phyloP scores from a whole-genome alignment of 1,140 invertebrate genomes.

The Zelostemma sp. region DNA sequence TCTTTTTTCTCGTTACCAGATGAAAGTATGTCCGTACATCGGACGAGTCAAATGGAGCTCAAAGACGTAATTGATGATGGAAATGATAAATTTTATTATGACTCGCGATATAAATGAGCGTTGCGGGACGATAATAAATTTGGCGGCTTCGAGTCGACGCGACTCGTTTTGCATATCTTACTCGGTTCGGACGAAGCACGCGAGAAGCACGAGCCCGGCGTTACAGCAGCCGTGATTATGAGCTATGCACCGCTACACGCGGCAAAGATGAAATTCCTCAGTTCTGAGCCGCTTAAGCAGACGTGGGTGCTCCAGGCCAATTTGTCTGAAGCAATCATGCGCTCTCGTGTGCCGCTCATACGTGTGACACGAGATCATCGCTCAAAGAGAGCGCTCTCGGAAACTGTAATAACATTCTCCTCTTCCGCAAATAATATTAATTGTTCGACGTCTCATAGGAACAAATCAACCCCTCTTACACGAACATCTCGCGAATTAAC shows the following conservation, averaged over 20 bases:
- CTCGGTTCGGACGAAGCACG: constrained; percentile 37
- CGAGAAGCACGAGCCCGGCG: constrained; percentile 17
- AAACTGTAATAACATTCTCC: constrained; percentile 38
- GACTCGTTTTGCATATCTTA: constrained; percentile 32
- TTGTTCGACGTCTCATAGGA: constrained; percentile 14
- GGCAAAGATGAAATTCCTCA: constrained; percentile 61
- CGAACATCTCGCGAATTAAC: no score
- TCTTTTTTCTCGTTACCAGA: no score
- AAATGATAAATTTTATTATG: constrained; percentile 42
- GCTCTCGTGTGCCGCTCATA: constrained; percentile 42
- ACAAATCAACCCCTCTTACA: not conserved
- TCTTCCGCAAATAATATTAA: constrained; percentile 2
- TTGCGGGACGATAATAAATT: constrained; percentile 34
- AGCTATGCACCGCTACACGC: constrained; percentile 43
- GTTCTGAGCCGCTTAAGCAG: constrained; percentile 51
- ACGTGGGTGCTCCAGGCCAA: constrained; percentile 54
- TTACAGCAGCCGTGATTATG: constrained; percentile 52
- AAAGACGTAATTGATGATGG: constrained; percentile 19
- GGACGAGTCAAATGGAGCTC: not conserved
- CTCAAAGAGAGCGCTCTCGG: constrained; percentile 35
- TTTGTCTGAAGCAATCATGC: constrained; percentile 56
- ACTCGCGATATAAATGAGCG: constrained; percentile 36
- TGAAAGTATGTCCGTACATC: no score
- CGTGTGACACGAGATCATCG: constrained; percentile 35
- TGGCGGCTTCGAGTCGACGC: constrained; percentile 30